Conservation (phyloP, 2,797 vertebrate species). For the Morus bassanus region DNA sequence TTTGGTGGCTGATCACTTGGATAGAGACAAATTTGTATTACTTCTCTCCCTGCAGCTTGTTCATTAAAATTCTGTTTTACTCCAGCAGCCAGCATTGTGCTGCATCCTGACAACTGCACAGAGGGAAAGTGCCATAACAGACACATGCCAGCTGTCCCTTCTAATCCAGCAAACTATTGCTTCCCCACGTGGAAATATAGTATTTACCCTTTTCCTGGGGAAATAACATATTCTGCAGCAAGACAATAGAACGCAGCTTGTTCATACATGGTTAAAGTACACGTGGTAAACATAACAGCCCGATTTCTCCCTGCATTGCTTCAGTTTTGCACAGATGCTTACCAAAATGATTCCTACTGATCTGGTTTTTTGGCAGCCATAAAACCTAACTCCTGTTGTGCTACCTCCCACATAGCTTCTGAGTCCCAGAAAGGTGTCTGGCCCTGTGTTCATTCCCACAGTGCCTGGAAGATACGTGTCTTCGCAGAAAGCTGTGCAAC, state of each 20-base stretch:
- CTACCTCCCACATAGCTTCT: not conserved
- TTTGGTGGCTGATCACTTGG: conserved; percentile 23
- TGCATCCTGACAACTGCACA: conserved; percentile 1
- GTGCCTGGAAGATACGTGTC: fast-evolving
- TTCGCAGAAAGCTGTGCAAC: fast-evolving
- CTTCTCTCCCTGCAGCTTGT: conserved; percentile 43
- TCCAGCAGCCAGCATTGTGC: conserved; percentile 23
- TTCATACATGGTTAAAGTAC: not conserved
- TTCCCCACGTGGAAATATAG: not conserved
- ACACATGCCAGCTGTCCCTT: conserved; percentile 46
- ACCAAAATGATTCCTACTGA: not conserved
- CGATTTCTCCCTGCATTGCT: not conserved
- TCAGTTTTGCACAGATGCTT: not conserved
- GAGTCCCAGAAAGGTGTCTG: not conserved
- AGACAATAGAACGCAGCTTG: not conserved
- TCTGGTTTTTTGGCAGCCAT: not conserved
- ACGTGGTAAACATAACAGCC: not conserved
- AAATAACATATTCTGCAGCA: conserved; percentile 14
- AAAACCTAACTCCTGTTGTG: not conserved
- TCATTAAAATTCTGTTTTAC: conserved; percentile 62
- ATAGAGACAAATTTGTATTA: conserved; percentile 33
- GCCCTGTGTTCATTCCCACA: fast-evolving
- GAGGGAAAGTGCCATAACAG: conserved; percentile 29
- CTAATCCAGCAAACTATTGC: conserved; percentile 6
- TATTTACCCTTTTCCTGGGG: conserved; percentile 13